A percentile compares a stretch with the other conserved stretches of the same genome.
Conservation (phyloP, 2,888 invertebrate species). For the Pocota personata region DNA sequence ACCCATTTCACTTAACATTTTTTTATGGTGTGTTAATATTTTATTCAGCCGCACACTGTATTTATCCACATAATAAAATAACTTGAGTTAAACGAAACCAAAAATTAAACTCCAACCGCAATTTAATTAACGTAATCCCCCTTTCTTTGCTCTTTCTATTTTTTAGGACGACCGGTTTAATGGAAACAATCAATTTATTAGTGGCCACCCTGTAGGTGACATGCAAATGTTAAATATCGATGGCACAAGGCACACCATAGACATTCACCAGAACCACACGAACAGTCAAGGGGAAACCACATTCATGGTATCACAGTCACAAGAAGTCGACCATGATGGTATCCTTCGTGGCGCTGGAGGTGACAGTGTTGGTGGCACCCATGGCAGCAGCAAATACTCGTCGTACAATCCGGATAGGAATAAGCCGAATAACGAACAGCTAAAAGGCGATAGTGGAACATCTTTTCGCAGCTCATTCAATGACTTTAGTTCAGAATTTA, state of each 20-base stretch:
- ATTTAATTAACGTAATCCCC: conserved; percentile 42
- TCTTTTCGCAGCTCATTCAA: conserved; percentile 81
- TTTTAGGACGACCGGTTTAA: conserved; percentile 35
- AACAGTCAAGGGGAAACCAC: conserved; percentile 51
- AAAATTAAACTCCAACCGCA: conserved; percentile 9
- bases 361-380: conserved; percentile 12
- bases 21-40: too few species aligned
- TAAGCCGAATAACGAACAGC: conserved; percentile 60
- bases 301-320: conserved; percentile 53
- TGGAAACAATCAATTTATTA: conserved; percentile 62
- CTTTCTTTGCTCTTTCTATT: background rate
- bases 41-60: too few species aligned
- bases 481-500: conserved; percentile 80
- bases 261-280: conserved; percentile 33
- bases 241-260: conserved; percentile 38
- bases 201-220: conserved; percentile 48
- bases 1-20: too few species aligned
- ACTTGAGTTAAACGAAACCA: background rate
- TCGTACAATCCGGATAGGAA: conserved; percentile 50
- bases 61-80: background rate
- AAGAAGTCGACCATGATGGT: conserved; percentile 69
- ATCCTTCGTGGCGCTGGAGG: conserved; percentile 64
- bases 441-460: conserved; percentile 68
- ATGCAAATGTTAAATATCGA: conserved; percentile 51
- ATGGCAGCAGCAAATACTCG: conserved; percentile 24